Base-by-base conservation (phyloP, 2,113 vertebrate genomes). In the Atlantisia rogersi region DNA sequence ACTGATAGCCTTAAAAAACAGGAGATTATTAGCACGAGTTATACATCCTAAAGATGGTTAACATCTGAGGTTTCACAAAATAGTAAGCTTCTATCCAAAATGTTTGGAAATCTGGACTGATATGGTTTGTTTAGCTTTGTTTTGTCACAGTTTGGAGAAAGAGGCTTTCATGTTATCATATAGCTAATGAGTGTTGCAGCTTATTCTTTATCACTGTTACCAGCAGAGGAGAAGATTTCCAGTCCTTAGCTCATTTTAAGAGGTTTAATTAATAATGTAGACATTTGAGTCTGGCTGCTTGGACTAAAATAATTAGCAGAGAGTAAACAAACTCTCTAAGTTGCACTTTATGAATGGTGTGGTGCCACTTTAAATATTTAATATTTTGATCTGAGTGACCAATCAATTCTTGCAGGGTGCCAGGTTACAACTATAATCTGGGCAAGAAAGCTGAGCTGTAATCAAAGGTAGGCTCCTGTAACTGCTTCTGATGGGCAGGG, bases 221-320 rank as follows among this genome's bases (percentile, higher is more conserved):
- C 52, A 92, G 84, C 44, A 92, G 55, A 76, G 73, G 81, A 82
- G 71, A 79, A 76, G 21, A 59, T 97, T 97, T 97, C 82, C 71
- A 63, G 62, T 77, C 48, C 83, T 55, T 32, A 95, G 92, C 39
- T 93, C 39, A 60, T 91, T 95, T 95, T 95, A 67, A 91, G 65
- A 84, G 86, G 80, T 90, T 95, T 96, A 96, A 96, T 96, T 95
- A 80, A 90, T 95, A 90, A 97, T 94, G 77, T 75, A 95, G 83
- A 53, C 92, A 90, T 90, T 82, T 91, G 86, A 87, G 77, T 93
- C 96, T 97, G 71, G 58, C 63, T 97, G 71, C 80, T 92, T 88
- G 94, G 62, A 59, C 69, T 96, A 86, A 87, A 96, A 97, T 91
- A 97, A 97, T 94, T 97, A 97, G 71, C 95, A 91, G 67, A 88